A percentile compares a stretch with the other conserved stretches of the same genome.
These are phyloP conservation scores for Hipposideros armiger DNA, from an alignment of 2,113 vertebrate species.

Conservation along the genomic window DNA sequence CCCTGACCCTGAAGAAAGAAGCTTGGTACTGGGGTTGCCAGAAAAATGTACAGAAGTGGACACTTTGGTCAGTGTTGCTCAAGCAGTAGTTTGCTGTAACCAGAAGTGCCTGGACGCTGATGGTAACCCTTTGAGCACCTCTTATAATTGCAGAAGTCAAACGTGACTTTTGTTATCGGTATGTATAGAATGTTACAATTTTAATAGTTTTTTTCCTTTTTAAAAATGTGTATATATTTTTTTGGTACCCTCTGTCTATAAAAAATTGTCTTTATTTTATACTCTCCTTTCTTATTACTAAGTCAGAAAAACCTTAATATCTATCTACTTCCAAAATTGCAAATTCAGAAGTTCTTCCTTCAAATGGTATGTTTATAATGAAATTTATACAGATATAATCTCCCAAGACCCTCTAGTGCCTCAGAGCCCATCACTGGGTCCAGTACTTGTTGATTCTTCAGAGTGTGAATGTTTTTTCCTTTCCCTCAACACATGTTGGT, in stretches of 20 bases:
- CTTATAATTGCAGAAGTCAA: no score
- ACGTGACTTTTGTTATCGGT: no score
- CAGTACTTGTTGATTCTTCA: neutral
- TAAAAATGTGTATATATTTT: no score
- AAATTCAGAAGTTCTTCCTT: neutral
- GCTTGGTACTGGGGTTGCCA: no score
- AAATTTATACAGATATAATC: neutral
- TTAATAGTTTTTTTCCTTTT: no score
- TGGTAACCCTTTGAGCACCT: no score
- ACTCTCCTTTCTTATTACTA: neutral
- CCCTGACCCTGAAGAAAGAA: neutral
- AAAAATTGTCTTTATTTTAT: neutral
- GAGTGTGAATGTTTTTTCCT: neutral
- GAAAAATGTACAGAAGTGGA: no score
- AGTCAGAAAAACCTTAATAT: neutral
- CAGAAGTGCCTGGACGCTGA: no score
- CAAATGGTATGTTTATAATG: neutral
- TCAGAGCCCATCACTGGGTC: neutral
- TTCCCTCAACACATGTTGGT: neutral
- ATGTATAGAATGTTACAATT: no score
- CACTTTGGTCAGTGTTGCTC: no score
- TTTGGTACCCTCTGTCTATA: no score
- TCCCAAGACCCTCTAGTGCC: accelerated
- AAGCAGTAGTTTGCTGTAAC: no score
- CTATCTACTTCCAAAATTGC: neutral